A percentile compares a stretch with the other conserved stretches of the same genome.
These are phyloP conservation scores for Drosophila arawakana DNA, from an alignment of 1,140 invertebrate species.

Conservation along the genomic window DNA sequence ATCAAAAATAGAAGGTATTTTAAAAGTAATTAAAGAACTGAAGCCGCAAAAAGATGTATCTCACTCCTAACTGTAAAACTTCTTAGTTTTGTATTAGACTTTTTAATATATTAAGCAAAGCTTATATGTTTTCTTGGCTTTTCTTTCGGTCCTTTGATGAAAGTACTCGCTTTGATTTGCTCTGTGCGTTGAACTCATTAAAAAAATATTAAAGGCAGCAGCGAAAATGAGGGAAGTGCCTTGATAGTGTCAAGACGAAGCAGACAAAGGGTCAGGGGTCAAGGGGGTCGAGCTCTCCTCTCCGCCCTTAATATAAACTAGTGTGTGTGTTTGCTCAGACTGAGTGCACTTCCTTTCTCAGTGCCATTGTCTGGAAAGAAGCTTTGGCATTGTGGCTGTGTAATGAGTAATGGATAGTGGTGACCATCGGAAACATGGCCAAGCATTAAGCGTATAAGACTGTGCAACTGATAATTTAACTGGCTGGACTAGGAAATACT, in stretches of 20 bases:
- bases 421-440: neutral
- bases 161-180: neutral
- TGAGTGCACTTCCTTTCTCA: conserved; percentile 40
- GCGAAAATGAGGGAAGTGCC: conserved; percentile 21
- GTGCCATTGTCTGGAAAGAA: neutral
- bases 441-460: neutral
- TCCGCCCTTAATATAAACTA: neutral
- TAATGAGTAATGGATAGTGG: neutral
- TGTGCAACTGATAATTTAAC: neutral
- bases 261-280: neutral
- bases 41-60: no score
- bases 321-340: neutral
- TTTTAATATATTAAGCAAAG: no score
- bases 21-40: no score
- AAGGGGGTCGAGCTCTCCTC: conserved; percentile 4
- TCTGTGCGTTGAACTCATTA: no score
- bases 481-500: conserved; percentile 16
- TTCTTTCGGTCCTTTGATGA: neutral
- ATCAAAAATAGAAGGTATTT: no score
- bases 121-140: neutral
- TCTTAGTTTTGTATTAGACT: no score
- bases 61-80: no score
- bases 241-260: conserved; percentile 48
- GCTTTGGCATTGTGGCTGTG: neutral
- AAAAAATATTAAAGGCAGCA: conserved; percentile 47